Conservation (phyloP, 2,113 vertebrate species). For the Microcebus ravelobensis region DNA sequence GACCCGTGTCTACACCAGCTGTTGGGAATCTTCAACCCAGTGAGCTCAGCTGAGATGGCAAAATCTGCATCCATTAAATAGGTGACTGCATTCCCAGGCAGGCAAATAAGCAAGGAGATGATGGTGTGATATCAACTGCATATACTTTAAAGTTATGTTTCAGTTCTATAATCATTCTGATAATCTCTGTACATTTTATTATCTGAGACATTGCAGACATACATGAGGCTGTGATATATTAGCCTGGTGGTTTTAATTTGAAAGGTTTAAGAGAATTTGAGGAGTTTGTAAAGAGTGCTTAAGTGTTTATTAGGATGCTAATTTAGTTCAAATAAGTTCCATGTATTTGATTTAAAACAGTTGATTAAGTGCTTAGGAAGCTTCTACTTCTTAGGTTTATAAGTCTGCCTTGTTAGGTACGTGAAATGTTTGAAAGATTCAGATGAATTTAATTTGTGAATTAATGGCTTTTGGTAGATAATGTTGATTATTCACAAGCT, state of each 20-base stretch:
- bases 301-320: background rate
- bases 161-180: background rate
- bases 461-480: background rate
- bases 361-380: background rate
- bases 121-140: background rate
- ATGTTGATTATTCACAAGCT: background rate
- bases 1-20: background rate
- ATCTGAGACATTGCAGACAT: background rate
- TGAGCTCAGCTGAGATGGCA: background rate
- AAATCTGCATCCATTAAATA: background rate
- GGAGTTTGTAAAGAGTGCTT: background rate
- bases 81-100: background rate
- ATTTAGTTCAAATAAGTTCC: background rate
- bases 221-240: background rate
- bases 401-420: background rate
- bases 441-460: background rate
- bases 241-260: background rate
- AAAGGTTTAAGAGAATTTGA: slow-evolving; percentile 3
- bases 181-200: background rate
- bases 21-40: background rate
- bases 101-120: background rate
- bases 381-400: background rate
- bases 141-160: background rate
- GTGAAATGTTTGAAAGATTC: background rate
- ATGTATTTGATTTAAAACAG: background rate